Percentiles rank a stretch among this genome's conserved stretches.
Evolutionary conservation across 2,888 invertebrate species (phyloP).

Genomic region (Lithophane socia): DNA sequence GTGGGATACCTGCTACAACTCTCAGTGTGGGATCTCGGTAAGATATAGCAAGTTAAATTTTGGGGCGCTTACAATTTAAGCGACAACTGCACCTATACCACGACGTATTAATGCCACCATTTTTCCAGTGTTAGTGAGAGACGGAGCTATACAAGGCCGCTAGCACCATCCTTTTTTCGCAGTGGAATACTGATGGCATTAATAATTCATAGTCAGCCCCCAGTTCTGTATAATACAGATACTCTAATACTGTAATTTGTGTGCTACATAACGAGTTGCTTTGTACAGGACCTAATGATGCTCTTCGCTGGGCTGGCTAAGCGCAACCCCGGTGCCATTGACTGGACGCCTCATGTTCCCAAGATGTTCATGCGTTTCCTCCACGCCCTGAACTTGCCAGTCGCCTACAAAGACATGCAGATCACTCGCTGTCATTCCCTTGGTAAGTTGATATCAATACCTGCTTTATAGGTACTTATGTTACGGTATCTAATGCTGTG

Average conservation of each 20-base stretch:
- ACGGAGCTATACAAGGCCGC: too few relatives aligned
- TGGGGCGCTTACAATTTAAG: neutral
- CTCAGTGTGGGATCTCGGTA: constrained; percentile 91
- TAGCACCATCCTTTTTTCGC: too few relatives aligned
- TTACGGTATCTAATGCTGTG: neutral
- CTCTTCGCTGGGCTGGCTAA: constrained; percentile 94
- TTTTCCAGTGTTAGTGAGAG: too few relatives aligned
- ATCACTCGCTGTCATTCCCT: constrained; percentile 89
- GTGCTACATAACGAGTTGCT: neutral
- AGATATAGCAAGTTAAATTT: constrained; percentile 54
- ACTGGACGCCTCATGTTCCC: constrained; percentile 96
- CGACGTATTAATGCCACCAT: too few relatives aligned
- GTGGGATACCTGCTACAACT: constrained; percentile 95
- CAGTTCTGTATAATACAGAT: neutral
- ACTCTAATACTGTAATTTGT: constrained; percentile 1
- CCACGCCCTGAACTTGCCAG: constrained; percentile 94
- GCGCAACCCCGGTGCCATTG: constrained; percentile 94
- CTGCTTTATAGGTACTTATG: neutral
- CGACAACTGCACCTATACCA: too few relatives aligned
- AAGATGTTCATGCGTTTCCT: constrained; percentile 94
- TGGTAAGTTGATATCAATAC: constrained; percentile 72
- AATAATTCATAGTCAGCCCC: too few relatives aligned
- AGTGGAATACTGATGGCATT: too few relatives aligned
- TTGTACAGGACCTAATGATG: constrained; percentile 92
- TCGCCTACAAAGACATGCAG: constrained; percentile 93